These are phyloP conservation scores for Willisornis vidua DNA, from an alignment of 2,113 vertebrate genomes.

Conservation along the genomic window DNA sequence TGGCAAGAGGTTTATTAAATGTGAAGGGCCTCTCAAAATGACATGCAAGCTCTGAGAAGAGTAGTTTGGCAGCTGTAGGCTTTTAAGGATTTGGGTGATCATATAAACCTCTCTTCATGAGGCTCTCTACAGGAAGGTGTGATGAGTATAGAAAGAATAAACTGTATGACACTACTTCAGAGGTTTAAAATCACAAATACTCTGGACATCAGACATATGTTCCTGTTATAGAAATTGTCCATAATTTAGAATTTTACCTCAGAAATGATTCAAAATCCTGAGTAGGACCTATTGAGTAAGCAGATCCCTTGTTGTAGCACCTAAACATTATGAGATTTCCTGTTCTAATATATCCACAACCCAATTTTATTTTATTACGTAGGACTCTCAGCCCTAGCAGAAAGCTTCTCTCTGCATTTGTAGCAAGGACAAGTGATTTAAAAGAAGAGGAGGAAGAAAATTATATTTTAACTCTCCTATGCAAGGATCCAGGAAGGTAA, in stretches of 20 bases:
- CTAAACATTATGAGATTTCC: not conserved
- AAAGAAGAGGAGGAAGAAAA: not conserved
- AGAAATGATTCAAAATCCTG: not conserved
- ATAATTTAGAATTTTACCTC: not conserved
- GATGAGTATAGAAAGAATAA: not conserved
- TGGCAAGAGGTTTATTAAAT: not conserved
- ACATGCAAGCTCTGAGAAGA: not conserved
- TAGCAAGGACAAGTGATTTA: not conserved
- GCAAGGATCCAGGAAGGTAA: not conserved
- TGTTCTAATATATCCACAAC: not conserved
- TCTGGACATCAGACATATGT: not conserved
- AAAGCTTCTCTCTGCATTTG: not conserved
- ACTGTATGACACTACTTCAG: not conserved
- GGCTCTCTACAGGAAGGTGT: not conserved
- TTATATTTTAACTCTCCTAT: not conserved
- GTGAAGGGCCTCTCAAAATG: not conserved
- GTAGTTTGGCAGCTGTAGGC: not conserved
- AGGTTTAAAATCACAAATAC: not conserved
- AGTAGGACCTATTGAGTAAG: not conserved
- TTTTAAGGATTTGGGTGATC: not conserved
- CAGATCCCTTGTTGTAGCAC: not conserved
- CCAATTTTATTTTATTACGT: not conserved
- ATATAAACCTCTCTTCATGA: not conserved
- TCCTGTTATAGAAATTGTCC: not conserved
- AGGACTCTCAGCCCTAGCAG: not conserved